Evolutionary conservation across 37 sponge, comb jelly and placozoan species (phyloP).

Genomic region (Halichondria panicea): DNA sequence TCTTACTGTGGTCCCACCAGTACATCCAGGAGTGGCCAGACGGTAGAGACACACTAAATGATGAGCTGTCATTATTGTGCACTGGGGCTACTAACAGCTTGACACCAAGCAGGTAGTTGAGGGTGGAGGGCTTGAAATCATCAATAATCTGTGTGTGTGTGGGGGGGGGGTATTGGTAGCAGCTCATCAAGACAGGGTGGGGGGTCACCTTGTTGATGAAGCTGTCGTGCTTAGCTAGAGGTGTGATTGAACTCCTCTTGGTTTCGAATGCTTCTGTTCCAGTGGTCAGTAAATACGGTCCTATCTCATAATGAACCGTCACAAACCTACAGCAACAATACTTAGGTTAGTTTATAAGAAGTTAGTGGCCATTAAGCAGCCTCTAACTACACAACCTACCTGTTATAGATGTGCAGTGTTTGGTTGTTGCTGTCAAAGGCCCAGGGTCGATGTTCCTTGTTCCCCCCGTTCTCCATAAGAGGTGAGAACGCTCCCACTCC

Average conservation of each 20-base stretch:
- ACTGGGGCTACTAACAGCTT: conserved; percentile 74
- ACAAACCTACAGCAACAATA: conserved; percentile 50
- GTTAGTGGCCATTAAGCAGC: not conserved
- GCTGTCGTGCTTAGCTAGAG: conserved; percentile 67
- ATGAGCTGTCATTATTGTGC: conserved; percentile 15
- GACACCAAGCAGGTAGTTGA: conserved; percentile 78
- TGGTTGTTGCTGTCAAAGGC: conserved; percentile 76
- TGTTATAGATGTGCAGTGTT: conserved; percentile 71
- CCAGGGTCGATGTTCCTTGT: conserved; percentile 89
- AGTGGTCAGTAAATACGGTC: conserved; percentile 73
- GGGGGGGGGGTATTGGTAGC: not conserved
- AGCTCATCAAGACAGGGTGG: not conserved
- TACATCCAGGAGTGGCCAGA: conserved; percentile 51
- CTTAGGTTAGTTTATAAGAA: too few relatives aligned
- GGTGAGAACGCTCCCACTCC: conserved; percentile 90
- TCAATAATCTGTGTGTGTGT: conserved; percentile 47
- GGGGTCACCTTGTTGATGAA: conserved; percentile 73
- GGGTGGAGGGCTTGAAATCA: conserved; percentile 72
- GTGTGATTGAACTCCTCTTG: conserved; percentile 66
- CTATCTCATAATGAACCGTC: conserved; percentile 66
- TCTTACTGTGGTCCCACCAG: conserved; percentile 55
- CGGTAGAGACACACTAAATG: conserved; percentile 57
- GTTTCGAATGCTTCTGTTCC: conserved; percentile 60
- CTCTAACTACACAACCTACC: conserved; percentile 9
- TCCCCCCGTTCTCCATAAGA: conserved; percentile 89